Base-by-base conservation (phyloP, 53 echinoderm and acorn worm species). In the Holothuria scabra region DNA sequence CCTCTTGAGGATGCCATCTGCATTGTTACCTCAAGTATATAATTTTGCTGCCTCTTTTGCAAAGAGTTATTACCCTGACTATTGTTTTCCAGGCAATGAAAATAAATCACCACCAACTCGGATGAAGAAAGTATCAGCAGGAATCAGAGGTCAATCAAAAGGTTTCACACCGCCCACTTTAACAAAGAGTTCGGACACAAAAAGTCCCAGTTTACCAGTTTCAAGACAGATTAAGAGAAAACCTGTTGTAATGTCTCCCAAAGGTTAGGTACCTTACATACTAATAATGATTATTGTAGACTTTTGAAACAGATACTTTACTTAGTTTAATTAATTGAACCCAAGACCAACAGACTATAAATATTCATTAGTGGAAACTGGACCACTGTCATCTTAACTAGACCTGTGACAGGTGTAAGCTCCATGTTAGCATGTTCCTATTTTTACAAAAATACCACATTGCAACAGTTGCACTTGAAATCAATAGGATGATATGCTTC, bases 121-220 rank as follows among this genome's bases (percentile, higher is more conserved):
- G 4, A 56, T 55, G 20, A 48, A n/a, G 70, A 69, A 49, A 69
- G 23, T 18, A 24, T 56, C 52, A n/a, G 41, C 34, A 35, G 59
- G 59, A 28, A 21, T 61, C 29, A 80, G 58, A 46, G 90, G 90
- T 12, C 59, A 86, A 20, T 23, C 83, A 6, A 86, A 75, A 60
- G 90, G 89, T 1, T 91, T 92, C 82, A 83, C 84, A 24, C 87
- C 93, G 31, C 89, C 95, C 28, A 21, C 76, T 13, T 24, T 44
- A 16, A 86, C 57, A 52, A 70, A 80, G 28, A 74, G 25, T 28
- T 68, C 82, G 20, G 76, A 46, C 9, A 65, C 88, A 56, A 74
- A 84, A 19, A 48, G 37, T 81, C 82, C 61, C 12, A 81, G 29
- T 14, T 56, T 70, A 29, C 31, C 24, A n/a, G 44, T 57, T n/a